Evolutionary conservation across 2,888 invertebrate genomes (phyloP).

Genomic region (Limnephilus marmoratus): DNA sequence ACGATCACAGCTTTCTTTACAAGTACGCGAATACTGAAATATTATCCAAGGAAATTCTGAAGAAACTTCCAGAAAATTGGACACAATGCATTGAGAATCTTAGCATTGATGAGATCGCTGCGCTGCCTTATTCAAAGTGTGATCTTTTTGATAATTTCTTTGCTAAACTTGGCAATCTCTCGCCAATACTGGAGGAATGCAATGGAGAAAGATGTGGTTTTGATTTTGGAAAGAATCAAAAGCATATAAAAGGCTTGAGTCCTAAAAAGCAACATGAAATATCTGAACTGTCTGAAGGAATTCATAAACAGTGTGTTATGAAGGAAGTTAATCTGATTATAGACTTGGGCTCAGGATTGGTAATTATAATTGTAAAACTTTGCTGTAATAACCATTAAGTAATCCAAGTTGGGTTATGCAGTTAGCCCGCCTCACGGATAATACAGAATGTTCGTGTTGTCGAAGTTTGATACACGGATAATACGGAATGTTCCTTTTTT

Average conservation of each 20-base stretch:
- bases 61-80: slow-evolving; percentile 66
- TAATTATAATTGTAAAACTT: slow-evolving; percentile 69
- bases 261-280: slow-evolving; percentile 86
- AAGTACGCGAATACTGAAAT: slow-evolving; percentile 82
- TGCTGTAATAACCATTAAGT: not conserved
- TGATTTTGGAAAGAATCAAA: not conserved
- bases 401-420: too few species aligned
- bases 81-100: not conserved
- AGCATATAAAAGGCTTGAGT: slow-evolving; percentile 71
- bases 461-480: too few species aligned
- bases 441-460: too few species aligned
- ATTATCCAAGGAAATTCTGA: slow-evolving; percentile 76
- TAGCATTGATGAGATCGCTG: slow-evolving; percentile 67
- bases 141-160: slow-evolving; percentile 20
- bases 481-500: too few species aligned
- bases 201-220: not conserved
- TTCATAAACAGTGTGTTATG: slow-evolving; percentile 75
- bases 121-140: not conserved
- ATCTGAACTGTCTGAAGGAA: slow-evolving; percentile 77
- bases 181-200: not conserved
- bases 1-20: slow-evolving; percentile 80
- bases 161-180: not conserved
- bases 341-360: slow-evolving; percentile 87
- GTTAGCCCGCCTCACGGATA: too few species aligned
- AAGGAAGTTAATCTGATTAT: slow-evolving; percentile 77